These are phyloP conservation scores for Rattus rattus DNA, from an alignment of 2,113 vertebrate genomes.

Conservation along the genomic window DNA sequence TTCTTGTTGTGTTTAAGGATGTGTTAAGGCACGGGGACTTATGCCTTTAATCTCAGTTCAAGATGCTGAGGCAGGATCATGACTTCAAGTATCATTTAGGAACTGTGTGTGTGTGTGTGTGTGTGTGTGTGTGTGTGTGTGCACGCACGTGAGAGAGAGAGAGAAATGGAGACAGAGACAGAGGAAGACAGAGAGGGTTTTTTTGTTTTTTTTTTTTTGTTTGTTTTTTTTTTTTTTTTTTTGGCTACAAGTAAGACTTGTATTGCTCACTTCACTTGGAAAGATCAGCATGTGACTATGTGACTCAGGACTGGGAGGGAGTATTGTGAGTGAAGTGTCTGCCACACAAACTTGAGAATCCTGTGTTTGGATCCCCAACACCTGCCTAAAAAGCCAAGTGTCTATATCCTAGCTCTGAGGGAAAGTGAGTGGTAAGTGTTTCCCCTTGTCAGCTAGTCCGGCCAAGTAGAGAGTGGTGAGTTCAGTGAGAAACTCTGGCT, in stretches of 20 bases:
- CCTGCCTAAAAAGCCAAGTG: not conserved
- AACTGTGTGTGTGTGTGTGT: not conserved
- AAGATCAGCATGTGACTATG: not conserved
- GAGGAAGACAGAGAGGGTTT: too few relatives aligned
- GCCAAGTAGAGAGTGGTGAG: not conserved
- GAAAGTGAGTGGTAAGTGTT: not conserved
- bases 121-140: not conserved
- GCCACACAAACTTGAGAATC: not conserved
- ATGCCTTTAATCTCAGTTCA: not conserved
- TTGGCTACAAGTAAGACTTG: not conserved
- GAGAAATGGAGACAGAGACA: not conserved
- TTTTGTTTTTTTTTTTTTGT: not conserved
- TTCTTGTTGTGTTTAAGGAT: conserved; percentile 35
- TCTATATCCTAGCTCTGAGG: not conserved
- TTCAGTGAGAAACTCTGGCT: not conserved
- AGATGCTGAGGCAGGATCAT: not conserved
- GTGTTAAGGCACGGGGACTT: not conserved
- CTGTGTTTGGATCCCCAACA: not conserved
- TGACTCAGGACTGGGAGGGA: not conserved
- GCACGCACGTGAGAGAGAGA: not conserved
- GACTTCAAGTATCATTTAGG: not conserved
- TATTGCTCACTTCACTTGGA: not conserved
- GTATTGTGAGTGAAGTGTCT: not conserved
- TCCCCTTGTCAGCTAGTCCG: not conserved
- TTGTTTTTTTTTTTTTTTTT: not conserved